Conservation (phyloP, 2,113 vertebrate species). For the Vulpes lagopus region DNA sequence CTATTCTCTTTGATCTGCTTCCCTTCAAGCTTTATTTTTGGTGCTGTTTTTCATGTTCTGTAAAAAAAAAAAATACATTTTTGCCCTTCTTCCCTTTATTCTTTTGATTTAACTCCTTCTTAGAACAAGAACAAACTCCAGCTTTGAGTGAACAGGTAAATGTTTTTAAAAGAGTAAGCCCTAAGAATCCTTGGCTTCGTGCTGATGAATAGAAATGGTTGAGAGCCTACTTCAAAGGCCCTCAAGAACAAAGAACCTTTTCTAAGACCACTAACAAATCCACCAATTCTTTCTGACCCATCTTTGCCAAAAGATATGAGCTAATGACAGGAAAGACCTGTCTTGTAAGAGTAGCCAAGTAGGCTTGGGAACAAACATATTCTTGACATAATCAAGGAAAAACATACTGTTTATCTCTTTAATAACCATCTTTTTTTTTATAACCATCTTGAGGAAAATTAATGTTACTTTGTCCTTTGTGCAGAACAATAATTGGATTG, state of each 20-base stretch:
- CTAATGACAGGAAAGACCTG: constrained; percentile 86
- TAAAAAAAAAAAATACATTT: constrained; percentile 68
- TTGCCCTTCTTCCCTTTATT: constrained; percentile 61
- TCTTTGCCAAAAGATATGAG: constrained; percentile 88
- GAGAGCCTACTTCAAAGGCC: constrained; percentile 87
- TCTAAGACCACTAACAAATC: constrained; percentile 84
- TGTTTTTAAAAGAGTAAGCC: constrained; percentile 83
- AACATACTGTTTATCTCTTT: constrained; percentile 90
- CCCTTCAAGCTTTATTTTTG: constrained; percentile 84
- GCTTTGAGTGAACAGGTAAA: constrained; percentile 83
- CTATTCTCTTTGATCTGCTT: constrained; percentile 85
- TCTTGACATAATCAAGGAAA: constrained; percentile 88
- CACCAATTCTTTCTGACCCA: constrained; percentile 83
- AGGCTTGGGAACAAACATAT: constrained; percentile 88
- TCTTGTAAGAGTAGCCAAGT: constrained; percentile 86
- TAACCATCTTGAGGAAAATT: constrained; percentile 90
- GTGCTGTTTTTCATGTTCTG: constrained; percentile 84
- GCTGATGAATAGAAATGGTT: constrained; percentile 83
- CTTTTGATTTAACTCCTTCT: constrained; percentile 83
- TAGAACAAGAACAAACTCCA: constrained; percentile 77
- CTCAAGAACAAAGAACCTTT: constrained; percentile 88
- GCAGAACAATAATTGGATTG: constrained; percentile 91
- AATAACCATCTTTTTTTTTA: constrained; percentile 89
- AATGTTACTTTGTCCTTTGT: constrained; percentile 91
- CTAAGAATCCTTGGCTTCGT: constrained; percentile 81